Conservation (phyloP, 2,888 invertebrate genomes). For the Drosophila paramelanica region DNA sequence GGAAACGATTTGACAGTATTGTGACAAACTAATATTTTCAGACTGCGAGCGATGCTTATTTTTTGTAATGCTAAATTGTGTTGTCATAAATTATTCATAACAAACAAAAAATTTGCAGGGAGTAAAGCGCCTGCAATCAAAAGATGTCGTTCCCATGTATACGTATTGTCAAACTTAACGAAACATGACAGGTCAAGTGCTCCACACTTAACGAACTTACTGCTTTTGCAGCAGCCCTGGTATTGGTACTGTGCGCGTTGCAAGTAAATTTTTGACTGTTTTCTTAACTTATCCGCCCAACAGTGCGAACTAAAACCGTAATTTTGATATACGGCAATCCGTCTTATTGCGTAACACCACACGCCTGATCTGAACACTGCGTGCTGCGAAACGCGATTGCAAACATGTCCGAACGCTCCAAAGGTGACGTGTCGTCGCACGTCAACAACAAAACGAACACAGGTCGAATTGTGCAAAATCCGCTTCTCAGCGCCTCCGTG, state of each 20-base stretch:
- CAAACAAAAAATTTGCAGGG: neutral
- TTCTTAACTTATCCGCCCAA: slow-evolving; percentile 25
- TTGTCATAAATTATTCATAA: neutral
- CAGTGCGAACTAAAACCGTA: slow-evolving; percentile 21
- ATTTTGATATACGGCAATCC: slow-evolving; percentile 4
- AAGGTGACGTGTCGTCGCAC: slow-evolving; percentile 85
- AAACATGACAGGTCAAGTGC: neutral
- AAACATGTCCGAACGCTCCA: slow-evolving; percentile 83
- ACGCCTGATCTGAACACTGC: slow-evolving; percentile 3
- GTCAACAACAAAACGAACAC: slow-evolving; percentile 73
- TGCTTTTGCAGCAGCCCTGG: slow-evolving; percentile 38
- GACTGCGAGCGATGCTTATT: neutral
- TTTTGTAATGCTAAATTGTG: neutral
- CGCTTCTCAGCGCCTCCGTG: slow-evolving; percentile 90
- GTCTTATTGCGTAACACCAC: slow-evolving; percentile 29
- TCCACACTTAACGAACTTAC: slow-evolving; percentile 20
- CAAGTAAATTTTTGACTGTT: slow-evolving; percentile 50
- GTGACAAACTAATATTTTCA: neutral
- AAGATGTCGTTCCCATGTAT: slow-evolving; percentile 19
- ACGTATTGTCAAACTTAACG: slow-evolving; percentile 17
- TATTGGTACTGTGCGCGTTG: slow-evolving; percentile 53
- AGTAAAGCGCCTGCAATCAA: slow-evolving; percentile 2
- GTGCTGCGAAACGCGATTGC: slow-evolving; percentile 24
- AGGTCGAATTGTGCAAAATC: slow-evolving; percentile 87
- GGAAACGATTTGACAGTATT: neutral